Percentiles rank a stretch among this genome's conserved stretches.
phyloP scores from a whole-genome alignment of 2,797 vertebrate genomes.

The Balearica regulorum region DNA sequence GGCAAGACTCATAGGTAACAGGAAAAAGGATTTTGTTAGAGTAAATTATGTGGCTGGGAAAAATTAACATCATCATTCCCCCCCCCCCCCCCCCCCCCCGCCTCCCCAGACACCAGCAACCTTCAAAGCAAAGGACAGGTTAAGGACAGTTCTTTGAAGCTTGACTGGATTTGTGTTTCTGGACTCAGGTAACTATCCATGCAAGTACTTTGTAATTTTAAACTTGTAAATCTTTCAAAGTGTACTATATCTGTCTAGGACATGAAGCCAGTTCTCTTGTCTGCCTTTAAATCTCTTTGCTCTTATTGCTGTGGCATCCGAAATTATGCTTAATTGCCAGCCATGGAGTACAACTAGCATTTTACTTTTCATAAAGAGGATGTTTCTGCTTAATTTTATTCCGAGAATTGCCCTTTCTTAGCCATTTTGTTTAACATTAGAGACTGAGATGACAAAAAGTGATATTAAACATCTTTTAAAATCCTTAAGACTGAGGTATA shows the following conservation, averaged over 20 bases:
- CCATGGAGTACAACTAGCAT: neutral
- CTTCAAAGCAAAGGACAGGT: neutral
- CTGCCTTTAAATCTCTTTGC: neutral
- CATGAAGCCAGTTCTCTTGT: neutral
- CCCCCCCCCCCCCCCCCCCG: fast-evolving
- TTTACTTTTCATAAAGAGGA: neutral
- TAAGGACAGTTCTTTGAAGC: neutral
- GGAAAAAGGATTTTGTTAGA: neutral
- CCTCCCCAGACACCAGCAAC: neutral
- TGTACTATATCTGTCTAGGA: neutral
- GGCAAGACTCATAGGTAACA: neutral
- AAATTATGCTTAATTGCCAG: neutral
- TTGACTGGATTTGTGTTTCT: neutral
- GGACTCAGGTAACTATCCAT: neutral
- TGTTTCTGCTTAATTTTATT: neutral
- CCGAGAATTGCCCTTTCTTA: neutral
- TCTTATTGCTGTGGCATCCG: neutral
- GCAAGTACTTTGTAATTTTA: neutral
- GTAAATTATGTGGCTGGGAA: neutral
- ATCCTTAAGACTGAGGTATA: neutral
- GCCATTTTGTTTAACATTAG: neutral
- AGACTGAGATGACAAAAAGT: neutral
- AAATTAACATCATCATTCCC: neutral
- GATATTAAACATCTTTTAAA: neutral
- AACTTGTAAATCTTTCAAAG: neutral